Base-by-base conservation (phyloP, 2,888 invertebrate genomes). In the Leptopilina drosophilae region DNA sequence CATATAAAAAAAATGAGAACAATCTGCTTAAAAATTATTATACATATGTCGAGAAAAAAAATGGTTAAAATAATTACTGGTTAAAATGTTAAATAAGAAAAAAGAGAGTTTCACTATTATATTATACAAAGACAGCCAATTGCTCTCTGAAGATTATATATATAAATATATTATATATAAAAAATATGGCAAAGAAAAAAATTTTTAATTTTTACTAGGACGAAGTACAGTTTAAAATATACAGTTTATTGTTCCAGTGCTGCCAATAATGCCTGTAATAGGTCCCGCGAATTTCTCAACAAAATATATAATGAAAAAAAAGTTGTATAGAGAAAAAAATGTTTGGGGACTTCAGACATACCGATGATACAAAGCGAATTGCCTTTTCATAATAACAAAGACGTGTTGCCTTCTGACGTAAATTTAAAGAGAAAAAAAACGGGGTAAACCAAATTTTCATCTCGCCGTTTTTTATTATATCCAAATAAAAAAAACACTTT, bases 341-440 rank as follows among this genome's bases (percentile, higher is more conserved):
- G 26, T 85, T 83, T 84, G 89, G 90, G 90, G 88, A 88, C 88
- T 87, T 87, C 89, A 88, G 87, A 90, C 87, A 90, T 88, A 91
- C 91, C 89, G 89, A 91, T 90, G 91, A 91, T 91, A 91, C 91
- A 91, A 91, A 91, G 87, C 88, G 85, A 89, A 91, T 89, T 91
- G 91, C 91, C 91, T 91, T 91, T 88, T 90, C 87, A 86, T 88
- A 90, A 89, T 87, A 90, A 90, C 89, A 90, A 90, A 89, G 87
- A 90, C 89, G 87, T 87, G 91, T 91, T 91, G 91, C 91, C 91
- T 91, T 91, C 87, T 90, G 89, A 89, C 85, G 87, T 89, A 88
- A 87, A 85, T 81, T 80, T 82, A 84, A 86, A 86, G 85, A 83
- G 82, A 82, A 83, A 67, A 83, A 83, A 87, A 81, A 83, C 49